Percentiles rank a stretch among this genome's conserved stretches.
These are phyloP conservation scores for Athalia circularis DNA, from an alignment of 2,888 invertebrate genomes.

Conservation along the genomic window DNA sequence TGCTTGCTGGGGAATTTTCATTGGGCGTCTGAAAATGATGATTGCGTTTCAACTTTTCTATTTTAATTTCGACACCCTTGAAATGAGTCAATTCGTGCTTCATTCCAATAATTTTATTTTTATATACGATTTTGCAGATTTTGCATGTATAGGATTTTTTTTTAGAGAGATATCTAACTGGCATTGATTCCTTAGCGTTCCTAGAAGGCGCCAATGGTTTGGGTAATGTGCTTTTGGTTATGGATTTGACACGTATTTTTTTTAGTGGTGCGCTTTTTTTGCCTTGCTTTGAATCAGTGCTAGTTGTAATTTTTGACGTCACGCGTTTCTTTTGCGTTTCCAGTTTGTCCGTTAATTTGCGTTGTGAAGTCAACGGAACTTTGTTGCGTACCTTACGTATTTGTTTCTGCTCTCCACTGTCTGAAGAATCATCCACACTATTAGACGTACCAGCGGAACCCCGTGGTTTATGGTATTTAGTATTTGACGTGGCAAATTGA, in stretches of 20 bases:
- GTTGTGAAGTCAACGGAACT: slow-evolving; percentile 35
- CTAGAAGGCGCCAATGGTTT: background rate
- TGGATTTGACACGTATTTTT: slow-evolving; percentile 4
- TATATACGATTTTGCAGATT: slow-evolving; percentile 59
- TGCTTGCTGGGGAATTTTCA: slow-evolving; percentile 16
- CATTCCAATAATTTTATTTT: slow-evolving; percentile 59
- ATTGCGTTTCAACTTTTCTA: slow-evolving; percentile 38
- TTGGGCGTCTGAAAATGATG: slow-evolving; percentile 23
- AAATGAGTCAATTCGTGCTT: slow-evolving; percentile 65
- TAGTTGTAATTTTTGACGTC: background rate
- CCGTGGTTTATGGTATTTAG: background rate
- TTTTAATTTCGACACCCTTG: slow-evolving; percentile 62
- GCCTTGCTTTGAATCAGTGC: background rate
- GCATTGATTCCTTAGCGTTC: slow-evolving; percentile 11
- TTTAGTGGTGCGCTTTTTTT: background rate
- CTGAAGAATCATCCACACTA: slow-evolving; percentile 4
- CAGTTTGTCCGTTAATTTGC: slow-evolving; percentile 20
- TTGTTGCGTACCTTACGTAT: slow-evolving; percentile 36
- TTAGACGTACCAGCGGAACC: background rate
- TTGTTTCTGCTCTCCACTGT: background rate
- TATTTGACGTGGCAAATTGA: background rate
- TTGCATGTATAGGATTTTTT: slow-evolving; percentile 55
- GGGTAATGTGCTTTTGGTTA: background rate
- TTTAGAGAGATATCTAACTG: slow-evolving; percentile 32
- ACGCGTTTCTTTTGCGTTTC: background rate